Evolutionary conservation across 2,888 invertebrate species (phyloP).

Genomic region (Mimachlamys varia): DNA sequence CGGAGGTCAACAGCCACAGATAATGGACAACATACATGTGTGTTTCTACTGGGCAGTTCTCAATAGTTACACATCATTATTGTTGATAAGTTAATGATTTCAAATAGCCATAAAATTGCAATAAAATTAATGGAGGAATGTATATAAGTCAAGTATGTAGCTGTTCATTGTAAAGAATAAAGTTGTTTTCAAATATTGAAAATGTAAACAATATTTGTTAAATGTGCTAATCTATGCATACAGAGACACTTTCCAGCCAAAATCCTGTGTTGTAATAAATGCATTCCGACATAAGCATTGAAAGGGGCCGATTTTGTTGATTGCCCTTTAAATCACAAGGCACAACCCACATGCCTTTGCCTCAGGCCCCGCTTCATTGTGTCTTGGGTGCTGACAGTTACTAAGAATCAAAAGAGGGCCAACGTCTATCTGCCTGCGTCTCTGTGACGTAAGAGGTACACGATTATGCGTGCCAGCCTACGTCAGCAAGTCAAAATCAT

Average conservation of each 20-base stretch:
- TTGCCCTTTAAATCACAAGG: too few species aligned
- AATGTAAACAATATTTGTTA: background rate
- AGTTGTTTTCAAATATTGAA: background rate
- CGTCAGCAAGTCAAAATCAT: constrained; percentile 31
- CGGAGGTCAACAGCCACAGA: constrained; percentile 1
- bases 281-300: background rate
- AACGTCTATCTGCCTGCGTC: background rate
- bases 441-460: background rate
- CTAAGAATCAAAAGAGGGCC: background rate
- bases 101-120: too few species aligned
- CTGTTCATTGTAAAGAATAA: background rate
- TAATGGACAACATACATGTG: background rate
- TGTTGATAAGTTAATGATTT: background rate
- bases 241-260: background rate
- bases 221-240: background rate
- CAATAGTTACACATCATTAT: background rate
- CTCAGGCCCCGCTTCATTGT: too few species aligned
- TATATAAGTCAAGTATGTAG: too few species aligned
- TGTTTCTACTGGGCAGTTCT: too few species aligned
- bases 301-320: too few species aligned
- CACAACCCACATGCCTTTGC: too few species aligned
- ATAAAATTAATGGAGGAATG: background rate
- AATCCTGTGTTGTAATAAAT: background rate
- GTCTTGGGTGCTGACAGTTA: background rate
- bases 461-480: background rate